These are phyloP conservation scores for rat (Rattus norvegicus) DNA, from an alignment of 2,113 vertebrate genomes.

Conservation along the genomic window DNA sequence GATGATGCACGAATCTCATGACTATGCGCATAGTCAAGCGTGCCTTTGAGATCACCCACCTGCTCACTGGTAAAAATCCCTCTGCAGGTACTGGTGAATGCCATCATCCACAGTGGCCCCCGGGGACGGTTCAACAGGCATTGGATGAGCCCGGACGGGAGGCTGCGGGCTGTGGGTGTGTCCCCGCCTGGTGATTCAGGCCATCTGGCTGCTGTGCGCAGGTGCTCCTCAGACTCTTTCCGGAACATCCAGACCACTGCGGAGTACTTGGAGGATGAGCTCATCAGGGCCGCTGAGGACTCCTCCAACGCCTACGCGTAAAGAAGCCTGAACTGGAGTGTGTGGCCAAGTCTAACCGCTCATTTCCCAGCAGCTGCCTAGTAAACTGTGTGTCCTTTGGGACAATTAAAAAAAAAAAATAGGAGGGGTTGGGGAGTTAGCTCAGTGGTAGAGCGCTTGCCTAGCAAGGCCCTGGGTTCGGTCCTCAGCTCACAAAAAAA, in stretches of 20 bases:
- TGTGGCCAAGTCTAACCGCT: slow-evolving; percentile 97
- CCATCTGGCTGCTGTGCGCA: slow-evolving; percentile 95
- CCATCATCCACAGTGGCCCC: slow-evolving; percentile 96
- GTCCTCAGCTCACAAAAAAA: not conserved
- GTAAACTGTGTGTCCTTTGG: slow-evolving; percentile 68
- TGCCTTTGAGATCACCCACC: slow-evolving; percentile 96
- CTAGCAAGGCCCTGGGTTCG: no score
- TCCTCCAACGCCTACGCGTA: slow-evolving; percentile 97
- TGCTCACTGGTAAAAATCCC: slow-evolving; percentile 96
- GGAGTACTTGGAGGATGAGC: slow-evolving; percentile 95
- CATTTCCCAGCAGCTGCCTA: slow-evolving; percentile 70
- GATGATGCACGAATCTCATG: slow-evolving; percentile 93
- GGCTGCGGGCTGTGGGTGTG: slow-evolving; percentile 94
- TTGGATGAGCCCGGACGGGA: slow-evolving; percentile 93
- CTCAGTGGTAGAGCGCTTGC: no score
- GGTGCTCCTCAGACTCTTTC: slow-evolving; percentile 95
- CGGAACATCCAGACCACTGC: slow-evolving; percentile 97
- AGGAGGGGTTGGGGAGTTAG: no score
- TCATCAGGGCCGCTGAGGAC: slow-evolving; percentile 96
- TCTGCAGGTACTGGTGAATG: slow-evolving; percentile 94
- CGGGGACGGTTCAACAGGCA: slow-evolving; percentile 93
- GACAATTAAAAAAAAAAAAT: not conserved
- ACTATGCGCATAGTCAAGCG: slow-evolving; percentile 95
- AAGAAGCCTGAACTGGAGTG: slow-evolving; percentile 95
- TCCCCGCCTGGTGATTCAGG: slow-evolving; percentile 97